phyloP scores from a whole-genome alignment of 2,113 vertebrate genomes.

The Rhipidura dahli region DNA sequence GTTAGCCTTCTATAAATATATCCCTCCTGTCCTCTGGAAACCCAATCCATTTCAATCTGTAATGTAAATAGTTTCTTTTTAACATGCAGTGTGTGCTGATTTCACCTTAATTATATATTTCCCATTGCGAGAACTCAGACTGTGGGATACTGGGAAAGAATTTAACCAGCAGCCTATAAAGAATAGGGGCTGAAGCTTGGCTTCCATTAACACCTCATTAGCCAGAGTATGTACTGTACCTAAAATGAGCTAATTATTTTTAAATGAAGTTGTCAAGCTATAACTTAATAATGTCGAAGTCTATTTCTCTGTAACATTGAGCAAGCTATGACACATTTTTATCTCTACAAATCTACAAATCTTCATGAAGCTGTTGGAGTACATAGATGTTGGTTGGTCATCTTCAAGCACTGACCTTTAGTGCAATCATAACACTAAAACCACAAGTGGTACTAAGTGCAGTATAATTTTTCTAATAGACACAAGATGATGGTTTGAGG shows the following conservation, averaged over 20 bases:
- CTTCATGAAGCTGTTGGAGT: not conserved
- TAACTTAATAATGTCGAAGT: not conserved
- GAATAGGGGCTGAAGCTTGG: not conserved
- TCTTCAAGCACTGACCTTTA: not conserved
- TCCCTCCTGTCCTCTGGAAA: slow-evolving; percentile 26
- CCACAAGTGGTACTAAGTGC: not conserved
- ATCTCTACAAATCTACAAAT: not conserved
- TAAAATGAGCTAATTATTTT: slow-evolving; percentile 42
- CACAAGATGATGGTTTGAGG: not conserved
- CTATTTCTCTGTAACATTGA: not conserved
- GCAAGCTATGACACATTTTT: not conserved
- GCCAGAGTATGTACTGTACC: not conserved
- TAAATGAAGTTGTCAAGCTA: slow-evolving; percentile 23
- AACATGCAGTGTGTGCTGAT: slow-evolving; percentile 10
- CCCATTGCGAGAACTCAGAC: not conserved
- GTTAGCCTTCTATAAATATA: slow-evolving; percentile 25
- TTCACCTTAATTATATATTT: slow-evolving; percentile 61
- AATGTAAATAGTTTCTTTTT: slow-evolving; percentile 48
- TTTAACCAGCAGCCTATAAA: slow-evolving; percentile 44
- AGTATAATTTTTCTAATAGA: not conserved
- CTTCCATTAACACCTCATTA: slow-evolving; percentile 51
- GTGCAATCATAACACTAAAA: not conserved
- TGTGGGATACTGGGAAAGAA: slow-evolving; percentile 45
- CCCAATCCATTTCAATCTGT: not conserved
- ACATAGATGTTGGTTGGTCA: not conserved